phyloP scores from a whole-genome alignment of 2,113 vertebrate species.

The Sinocyclocheilus rhinocerous region DNA sequence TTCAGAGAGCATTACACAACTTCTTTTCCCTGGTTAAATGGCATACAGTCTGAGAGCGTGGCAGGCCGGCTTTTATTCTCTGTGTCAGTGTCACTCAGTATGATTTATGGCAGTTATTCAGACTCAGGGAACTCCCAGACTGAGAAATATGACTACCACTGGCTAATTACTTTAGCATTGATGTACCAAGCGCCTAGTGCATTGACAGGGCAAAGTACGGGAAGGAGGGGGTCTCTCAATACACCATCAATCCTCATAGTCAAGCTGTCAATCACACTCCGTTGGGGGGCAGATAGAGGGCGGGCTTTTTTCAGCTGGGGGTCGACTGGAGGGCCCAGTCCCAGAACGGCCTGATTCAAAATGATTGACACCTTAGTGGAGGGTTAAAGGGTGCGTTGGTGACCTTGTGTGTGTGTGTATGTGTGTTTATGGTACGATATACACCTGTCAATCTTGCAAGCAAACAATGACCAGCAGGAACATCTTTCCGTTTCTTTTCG shows the following conservation, averaged over 20 bases:
- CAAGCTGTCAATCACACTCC: slow-evolving; percentile 60
- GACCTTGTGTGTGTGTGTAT: slow-evolving; percentile 37
- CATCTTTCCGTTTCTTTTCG: not conserved
- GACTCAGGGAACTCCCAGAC: slow-evolving; percentile 53
- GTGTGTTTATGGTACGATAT: slow-evolving; percentile 45
- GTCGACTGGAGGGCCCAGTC: slow-evolving; percentile 49
- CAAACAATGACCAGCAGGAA: slow-evolving; percentile 48
- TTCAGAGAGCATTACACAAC: not conserved
- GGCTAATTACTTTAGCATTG: slow-evolving; percentile 75
- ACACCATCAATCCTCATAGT: slow-evolving; percentile 59
- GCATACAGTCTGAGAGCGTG: slow-evolving; percentile 43
- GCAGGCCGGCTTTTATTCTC: slow-evolving; percentile 68
- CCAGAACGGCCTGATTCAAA: slow-evolving; percentile 44
- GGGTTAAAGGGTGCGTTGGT: slow-evolving; percentile 28
- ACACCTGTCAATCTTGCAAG: slow-evolving; percentile 54
- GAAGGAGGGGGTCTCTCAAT: slow-evolving; percentile 46
- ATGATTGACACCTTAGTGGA: slow-evolving; percentile 58
- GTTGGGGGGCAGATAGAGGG: slow-evolving; percentile 43
- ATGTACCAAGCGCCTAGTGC: slow-evolving; percentile 51
- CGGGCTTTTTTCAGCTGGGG: slow-evolving; percentile 49
- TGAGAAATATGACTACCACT: slow-evolving; percentile 72
- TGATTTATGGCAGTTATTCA: slow-evolving; percentile 73
- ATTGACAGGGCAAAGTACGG: slow-evolving; percentile 29
- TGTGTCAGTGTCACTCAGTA: slow-evolving; percentile 58
- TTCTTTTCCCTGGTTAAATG: slow-evolving; percentile 6